Evolutionary conservation across 2,113 vertebrate species (phyloP).

Genomic region (Meleagris gallopavo): DNA sequence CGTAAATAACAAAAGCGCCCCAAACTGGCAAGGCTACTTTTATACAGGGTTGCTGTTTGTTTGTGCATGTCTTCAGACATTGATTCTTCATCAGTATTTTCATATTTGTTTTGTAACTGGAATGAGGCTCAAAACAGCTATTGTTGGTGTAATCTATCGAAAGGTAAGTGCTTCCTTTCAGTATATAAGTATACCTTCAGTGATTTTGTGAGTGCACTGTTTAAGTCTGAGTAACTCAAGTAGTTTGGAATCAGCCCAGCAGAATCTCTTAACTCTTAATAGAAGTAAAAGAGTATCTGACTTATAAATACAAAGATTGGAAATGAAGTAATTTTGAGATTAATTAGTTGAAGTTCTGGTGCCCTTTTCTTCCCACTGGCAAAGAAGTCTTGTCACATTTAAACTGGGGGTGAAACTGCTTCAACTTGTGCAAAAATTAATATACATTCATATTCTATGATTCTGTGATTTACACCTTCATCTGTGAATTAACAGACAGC

Average conservation of each 20-base stretch:
- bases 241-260: neutral
- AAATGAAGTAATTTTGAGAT: neutral
- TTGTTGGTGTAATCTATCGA: slow-evolving; percentile 92
- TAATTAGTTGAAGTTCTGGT: neutral
- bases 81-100: slow-evolving; percentile 95
- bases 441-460: neutral
- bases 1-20: slow-evolving; percentile 84
- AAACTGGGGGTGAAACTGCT: neutral
- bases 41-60: slow-evolving; percentile 89
- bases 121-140: slow-evolving; percentile 93
- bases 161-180: slow-evolving; percentile 81
- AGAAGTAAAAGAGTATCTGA: neutral
- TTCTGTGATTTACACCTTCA: neutral
- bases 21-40: slow-evolving; percentile 92
- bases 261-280: neutral
- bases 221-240: neutral
- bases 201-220: neutral
- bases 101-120: slow-evolving; percentile 96
- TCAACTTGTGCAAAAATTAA: neutral
- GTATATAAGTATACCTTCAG: accelerated
- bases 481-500: neutral
- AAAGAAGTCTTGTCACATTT: neutral
- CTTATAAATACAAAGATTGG: neutral
- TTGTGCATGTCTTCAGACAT: slow-evolving; percentile 89
- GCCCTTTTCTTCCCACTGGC: neutral